phyloP scores from a whole-genome alignment of 2,797 vertebrate species.

The Bradypodion pumilum region DNA sequence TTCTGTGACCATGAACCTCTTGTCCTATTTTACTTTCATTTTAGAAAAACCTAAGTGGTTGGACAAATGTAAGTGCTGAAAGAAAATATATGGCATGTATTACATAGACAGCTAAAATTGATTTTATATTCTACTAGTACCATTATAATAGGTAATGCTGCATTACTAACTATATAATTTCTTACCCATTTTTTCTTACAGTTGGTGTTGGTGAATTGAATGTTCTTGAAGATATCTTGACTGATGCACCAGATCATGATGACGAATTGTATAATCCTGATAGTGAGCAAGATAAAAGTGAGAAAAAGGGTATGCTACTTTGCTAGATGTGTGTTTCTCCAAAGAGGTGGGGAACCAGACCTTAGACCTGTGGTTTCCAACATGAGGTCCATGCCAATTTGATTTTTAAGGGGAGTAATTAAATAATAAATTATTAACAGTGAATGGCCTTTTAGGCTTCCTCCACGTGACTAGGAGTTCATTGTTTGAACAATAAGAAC shows the following conservation, averaged over 20 bases:
- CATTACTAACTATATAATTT: not conserved
- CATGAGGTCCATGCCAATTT: too few relatives aligned
- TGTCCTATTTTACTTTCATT: not conserved
- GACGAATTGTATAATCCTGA: constrained; percentile 97
- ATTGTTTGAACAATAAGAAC: too few relatives aligned
- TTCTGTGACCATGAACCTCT: not conserved
- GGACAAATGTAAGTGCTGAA: not conserved
- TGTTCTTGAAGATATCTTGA: constrained; percentile 95
- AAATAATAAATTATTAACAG: too few relatives aligned
- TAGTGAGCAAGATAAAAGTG: constrained; percentile 88
- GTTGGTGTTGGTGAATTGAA: constrained; percentile 96
- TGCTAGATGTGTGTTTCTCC: not conserved
- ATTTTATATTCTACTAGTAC: not conserved
- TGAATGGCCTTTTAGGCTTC: too few relatives aligned
- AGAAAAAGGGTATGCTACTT: constrained; percentile 89
- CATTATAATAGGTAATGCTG: not conserved
- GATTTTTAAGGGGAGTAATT: too few relatives aligned
- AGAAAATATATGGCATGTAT: not conserved
- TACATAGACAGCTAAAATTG: not conserved
- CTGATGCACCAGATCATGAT: constrained; percentile 96
- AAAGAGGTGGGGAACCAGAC: not conserved
- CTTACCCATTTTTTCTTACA: constrained; percentile 65
- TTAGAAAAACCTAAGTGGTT: not conserved
- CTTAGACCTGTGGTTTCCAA: too few relatives aligned
- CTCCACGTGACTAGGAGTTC: too few relatives aligned